A percentile compares a stretch with the other conserved stretches of the same genome.
These are phyloP conservation scores for Helicoverpa armigera DNA, from an alignment of 1,140 invertebrate genomes.

Conservation along the genomic window DNA sequence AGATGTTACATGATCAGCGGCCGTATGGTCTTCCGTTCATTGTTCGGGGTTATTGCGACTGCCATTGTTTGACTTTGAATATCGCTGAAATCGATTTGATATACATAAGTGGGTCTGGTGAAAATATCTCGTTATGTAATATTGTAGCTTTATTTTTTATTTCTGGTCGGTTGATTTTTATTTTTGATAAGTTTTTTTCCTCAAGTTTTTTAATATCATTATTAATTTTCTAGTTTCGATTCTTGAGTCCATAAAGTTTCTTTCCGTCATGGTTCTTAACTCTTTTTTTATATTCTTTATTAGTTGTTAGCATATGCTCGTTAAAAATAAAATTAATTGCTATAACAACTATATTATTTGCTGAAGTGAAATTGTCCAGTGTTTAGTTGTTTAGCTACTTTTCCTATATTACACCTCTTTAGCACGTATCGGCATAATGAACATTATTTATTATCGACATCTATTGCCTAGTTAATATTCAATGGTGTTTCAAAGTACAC, in stretches of 20 bases:
- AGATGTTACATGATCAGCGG: slow-evolving; percentile 35
- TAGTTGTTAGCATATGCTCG: background rate
- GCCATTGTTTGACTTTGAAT: slow-evolving; percentile 65
- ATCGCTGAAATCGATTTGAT: slow-evolving; percentile 59
- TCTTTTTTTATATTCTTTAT: background rate
- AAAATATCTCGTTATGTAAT: slow-evolving; percentile 2
- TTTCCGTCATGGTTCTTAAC: background rate
- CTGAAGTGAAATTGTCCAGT: slow-evolving; percentile 2
- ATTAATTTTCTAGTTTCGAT: background rate
- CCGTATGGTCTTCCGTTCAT: slow-evolving; percentile 71
- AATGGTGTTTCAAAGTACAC: slow-evolving; percentile 25
- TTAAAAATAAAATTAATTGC: background rate
- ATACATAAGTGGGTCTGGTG: slow-evolving; percentile 14
- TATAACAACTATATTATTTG: background rate
- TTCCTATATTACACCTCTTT: slow-evolving; percentile 28
- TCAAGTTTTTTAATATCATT: background rate
- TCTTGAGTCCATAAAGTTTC: background rate
- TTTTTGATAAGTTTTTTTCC: background rate
- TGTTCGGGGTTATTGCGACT: slow-evolving; percentile 64
- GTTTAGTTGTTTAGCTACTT: slow-evolving; percentile 16
- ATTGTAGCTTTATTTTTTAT: background rate
- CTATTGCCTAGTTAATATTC: slow-evolving; percentile 43
- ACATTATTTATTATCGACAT: slow-evolving; percentile 34
- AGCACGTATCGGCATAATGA: slow-evolving; percentile 19
- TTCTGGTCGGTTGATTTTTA: slow-evolving; percentile 6